Evolutionary conservation across 2,888 invertebrate genomes (phyloP).

Genomic region (Conops quadrifasciatus): DNA sequence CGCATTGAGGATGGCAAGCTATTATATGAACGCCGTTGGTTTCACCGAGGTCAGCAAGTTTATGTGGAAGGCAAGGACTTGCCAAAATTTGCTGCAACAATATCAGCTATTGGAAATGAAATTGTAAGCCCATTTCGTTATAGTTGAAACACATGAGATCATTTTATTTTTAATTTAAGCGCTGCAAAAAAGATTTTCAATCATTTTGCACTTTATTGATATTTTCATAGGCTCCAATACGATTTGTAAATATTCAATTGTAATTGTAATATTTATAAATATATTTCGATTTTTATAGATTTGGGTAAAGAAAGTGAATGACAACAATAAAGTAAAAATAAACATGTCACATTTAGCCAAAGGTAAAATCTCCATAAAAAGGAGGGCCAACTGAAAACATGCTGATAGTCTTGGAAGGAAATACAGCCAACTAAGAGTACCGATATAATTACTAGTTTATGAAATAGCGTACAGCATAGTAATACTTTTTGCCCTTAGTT

Average conservation of each 20-base stretch:
- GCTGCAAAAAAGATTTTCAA: background rate
- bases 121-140: slow-evolving; percentile 70
- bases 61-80: slow-evolving; percentile 89
- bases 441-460: no score
- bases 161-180: no score
- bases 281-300: slow-evolving; percentile 72
- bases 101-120: slow-evolving; percentile 90
- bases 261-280: background rate
- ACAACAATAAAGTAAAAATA: slow-evolving; percentile 83
- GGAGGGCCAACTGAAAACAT: slow-evolving; percentile 76
- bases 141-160: background rate
- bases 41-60: slow-evolving; percentile 91
- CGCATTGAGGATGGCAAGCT: slow-evolving; percentile 95
- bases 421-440: no score
- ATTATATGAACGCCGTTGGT: slow-evolving; percentile 93
- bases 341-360: slow-evolving; percentile 84
- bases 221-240: background rate
- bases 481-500: no score
- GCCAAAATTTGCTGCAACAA: slow-evolving; percentile 85
- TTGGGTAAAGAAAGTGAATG: slow-evolving; percentile 85
- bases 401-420: background rate
- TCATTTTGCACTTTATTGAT: background rate
- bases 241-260: no score
- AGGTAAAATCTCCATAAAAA: slow-evolving; percentile 87
- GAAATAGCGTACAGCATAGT: no score